phyloP scores from a whole-genome alignment of 2,113 vertebrate genomes.

The Erpornis zantholeuca region DNA sequence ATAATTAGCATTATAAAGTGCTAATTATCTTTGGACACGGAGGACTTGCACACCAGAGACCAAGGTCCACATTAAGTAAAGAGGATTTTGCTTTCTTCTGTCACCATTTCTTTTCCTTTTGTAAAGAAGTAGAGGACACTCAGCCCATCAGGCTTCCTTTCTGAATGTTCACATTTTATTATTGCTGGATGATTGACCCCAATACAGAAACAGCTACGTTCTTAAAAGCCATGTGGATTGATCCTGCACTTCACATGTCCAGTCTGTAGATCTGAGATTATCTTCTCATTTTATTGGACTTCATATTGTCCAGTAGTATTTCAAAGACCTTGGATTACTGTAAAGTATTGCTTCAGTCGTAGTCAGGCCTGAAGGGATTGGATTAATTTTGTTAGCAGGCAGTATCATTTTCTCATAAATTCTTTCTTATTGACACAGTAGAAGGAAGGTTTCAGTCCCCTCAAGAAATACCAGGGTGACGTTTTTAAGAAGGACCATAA shows the following conservation, averaged over 20 bases:
- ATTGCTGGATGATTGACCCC: not conserved
- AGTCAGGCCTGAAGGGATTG: not conserved
- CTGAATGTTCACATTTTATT: not conserved
- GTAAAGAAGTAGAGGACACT: conserved; percentile 57
- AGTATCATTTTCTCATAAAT: not conserved
- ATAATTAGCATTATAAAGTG: conserved; percentile 85
- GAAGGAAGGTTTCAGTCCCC: not conserved
- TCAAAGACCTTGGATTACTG: not conserved
- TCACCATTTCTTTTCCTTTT: conserved; percentile 43
- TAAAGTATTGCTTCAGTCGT: not conserved
- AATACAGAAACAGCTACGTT: not conserved
- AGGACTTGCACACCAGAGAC: conserved; percentile 78
- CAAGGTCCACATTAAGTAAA: conserved; percentile 79
- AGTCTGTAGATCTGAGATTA: not conserved
- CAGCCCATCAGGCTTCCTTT: conserved; percentile 17
- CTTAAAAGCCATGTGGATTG: not conserved
- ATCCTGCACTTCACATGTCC: not conserved
- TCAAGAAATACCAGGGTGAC: not conserved
- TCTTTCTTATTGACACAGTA: not conserved
- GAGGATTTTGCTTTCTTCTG: conserved; percentile 72
- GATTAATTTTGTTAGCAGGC: conserved; percentile 31
- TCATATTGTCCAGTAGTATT: not conserved
- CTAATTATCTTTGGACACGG: conserved; percentile 83
- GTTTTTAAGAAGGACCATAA: not conserved
- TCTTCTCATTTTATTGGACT: not conserved